These are phyloP conservation scores for Barnardius zonarius DNA, from an alignment of 2,113 vertebrate genomes.

Conservation along the genomic window DNA sequence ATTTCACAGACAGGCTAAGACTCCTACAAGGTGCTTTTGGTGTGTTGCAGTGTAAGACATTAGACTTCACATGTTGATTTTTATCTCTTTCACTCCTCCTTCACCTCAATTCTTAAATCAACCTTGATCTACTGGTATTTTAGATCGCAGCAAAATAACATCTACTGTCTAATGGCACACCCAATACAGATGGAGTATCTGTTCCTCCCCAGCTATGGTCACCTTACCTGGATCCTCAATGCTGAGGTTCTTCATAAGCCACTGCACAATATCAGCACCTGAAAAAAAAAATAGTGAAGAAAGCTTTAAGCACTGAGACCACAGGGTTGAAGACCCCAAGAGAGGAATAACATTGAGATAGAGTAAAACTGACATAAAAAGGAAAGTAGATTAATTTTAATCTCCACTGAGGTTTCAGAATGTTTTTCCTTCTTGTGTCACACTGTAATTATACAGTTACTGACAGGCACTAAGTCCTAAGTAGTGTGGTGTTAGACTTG, in stretches of 20 bases:
- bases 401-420: not conserved
- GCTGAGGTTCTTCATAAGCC: conserved; percentile 92
- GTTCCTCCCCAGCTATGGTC: not conserved
- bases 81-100: not conserved
- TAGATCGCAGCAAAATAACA: not conserved
- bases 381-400: not conserved
- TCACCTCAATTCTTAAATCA: not conserved
- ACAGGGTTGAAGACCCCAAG: not conserved
- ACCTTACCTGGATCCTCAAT: conserved; percentile 90
- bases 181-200: not conserved
- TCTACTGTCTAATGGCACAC: not conserved
- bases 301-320: not conserved
- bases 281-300: conserved; percentile 40
- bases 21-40: not conserved
- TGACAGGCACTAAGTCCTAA: not conserved
- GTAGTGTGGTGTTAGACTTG: not conserved
- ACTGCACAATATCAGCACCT: conserved; percentile 94
- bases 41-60: not conserved
- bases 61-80: not conserved
- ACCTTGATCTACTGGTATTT: not conserved
- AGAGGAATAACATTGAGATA: not conserved
- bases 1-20: not conserved
- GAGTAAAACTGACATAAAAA: not conserved
- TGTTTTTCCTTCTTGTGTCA: not conserved
- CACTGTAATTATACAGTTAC: not conserved